A percentile compares a stretch with the other conserved stretches of the same genome.
Evolutionary conservation across 2,113 vertebrate species (phyloP).

Genomic region (Apaloderma vittatum): DNA sequence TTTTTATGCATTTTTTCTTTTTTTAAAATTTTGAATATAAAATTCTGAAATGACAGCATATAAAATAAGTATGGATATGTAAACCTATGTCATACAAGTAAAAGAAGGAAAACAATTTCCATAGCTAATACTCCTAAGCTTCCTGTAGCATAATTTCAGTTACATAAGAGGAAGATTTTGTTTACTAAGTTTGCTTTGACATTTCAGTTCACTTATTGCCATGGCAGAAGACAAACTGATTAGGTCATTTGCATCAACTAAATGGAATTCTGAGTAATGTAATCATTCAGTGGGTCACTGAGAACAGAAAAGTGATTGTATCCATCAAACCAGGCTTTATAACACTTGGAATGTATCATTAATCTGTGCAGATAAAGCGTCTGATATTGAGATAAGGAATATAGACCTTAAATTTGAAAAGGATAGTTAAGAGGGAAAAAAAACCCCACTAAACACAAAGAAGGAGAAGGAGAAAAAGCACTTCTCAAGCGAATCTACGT

Average conservation of each 20-base stretch:
- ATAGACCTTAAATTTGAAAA: background rate
- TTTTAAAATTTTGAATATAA: background rate
- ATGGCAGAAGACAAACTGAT: conserved; percentile 28
- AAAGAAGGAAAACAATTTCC: background rate
- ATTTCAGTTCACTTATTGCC: conserved; percentile 57
- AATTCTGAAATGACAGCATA: background rate
- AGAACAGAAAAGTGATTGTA: conserved; percentile 71
- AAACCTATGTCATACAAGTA: background rate
- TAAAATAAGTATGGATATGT: background rate
- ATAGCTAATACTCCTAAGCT: background rate
- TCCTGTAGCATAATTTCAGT: background rate
- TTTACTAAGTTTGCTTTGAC: conserved; percentile 50
- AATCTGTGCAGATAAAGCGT: background rate
- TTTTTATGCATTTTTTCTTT: background rate
- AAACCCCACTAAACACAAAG: background rate
- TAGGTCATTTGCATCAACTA: conserved; percentile 67
- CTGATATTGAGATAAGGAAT: conserved; percentile 20
- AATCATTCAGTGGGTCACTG: conserved; percentile 1
- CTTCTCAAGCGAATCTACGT: background rate
- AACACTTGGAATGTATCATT: conserved; percentile 50
- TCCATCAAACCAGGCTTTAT: conserved; percentile 71
- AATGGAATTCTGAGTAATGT: conserved; percentile 64
- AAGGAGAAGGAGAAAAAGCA: background rate
- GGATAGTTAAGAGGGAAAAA: background rate
- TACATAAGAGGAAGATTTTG: conserved; percentile 18